Percentiles rank a stretch among this genome's conserved stretches.
Evolutionary conservation across 1,140 invertebrate species (phyloP).

Genomic region (Plectrocnemia conspersa): DNA sequence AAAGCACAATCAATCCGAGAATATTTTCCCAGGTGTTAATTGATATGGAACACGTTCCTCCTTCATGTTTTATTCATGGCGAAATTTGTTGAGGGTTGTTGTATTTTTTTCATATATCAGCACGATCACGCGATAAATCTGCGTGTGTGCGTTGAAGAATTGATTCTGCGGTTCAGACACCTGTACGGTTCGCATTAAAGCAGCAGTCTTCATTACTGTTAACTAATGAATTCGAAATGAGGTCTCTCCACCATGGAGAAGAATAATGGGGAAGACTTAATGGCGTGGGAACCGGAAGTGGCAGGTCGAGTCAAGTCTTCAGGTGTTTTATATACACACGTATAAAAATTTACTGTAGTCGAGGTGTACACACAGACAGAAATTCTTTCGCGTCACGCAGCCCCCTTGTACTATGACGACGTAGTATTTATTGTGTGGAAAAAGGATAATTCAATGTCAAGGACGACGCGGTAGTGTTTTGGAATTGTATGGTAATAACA

Average conservation of each 20-base stretch:
- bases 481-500: no score
- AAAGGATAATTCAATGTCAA: background rate
- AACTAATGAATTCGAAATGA: constrained; percentile 13
- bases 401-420: no score
- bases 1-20: no score
- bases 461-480: no score
- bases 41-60: no score
- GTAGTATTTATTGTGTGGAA: no score
- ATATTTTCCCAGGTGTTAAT: no score
- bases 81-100: no score
- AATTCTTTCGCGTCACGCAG: background rate
- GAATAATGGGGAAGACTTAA: constrained; percentile 1
- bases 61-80: no score
- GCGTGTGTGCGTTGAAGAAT: background rate
- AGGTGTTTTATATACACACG: background rate
- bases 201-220: constrained; percentile 18
- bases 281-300: constrained; percentile 18
- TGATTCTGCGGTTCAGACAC: background rate
- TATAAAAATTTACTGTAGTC: background rate
- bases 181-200: constrained; percentile 5
- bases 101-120: no score
- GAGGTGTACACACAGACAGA: background rate
- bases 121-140: background rate
- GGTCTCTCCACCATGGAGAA: background rate
- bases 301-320: background rate